phyloP scores from a whole-genome alignment of 1,140 invertebrate species.

The Drepana arcuata region DNA sequence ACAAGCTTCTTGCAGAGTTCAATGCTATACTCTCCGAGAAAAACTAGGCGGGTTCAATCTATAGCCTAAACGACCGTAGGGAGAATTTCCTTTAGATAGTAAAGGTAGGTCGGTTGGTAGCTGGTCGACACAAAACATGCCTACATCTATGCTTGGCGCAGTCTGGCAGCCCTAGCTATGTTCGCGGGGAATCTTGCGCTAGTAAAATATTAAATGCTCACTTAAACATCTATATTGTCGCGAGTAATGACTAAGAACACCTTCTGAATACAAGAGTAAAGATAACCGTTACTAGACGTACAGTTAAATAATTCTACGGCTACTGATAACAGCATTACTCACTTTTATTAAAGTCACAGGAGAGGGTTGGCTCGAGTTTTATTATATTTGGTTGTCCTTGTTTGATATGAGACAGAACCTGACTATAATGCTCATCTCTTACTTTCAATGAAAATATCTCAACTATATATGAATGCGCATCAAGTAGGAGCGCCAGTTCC shows the following conservation, averaged over 20 bases:
- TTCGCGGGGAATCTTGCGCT: slow-evolving; percentile 44
- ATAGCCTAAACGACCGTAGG: too few relatives aligned
- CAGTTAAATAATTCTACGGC: slow-evolving; percentile 12
- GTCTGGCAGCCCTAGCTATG: slow-evolving; percentile 23
- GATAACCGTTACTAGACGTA: slow-evolving; percentile 16
- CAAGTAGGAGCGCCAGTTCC: too few relatives aligned
- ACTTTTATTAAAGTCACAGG: background rate
- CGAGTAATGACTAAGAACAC: slow-evolving; percentile 55
- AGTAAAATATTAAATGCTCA: slow-evolving; percentile 56
- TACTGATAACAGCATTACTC: slow-evolving; percentile 2
- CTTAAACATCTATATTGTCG: slow-evolving; percentile 55
- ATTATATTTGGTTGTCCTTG: background rate
- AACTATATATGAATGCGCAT: background rate
- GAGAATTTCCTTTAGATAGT: too few relatives aligned
- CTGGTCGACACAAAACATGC: too few relatives aligned
- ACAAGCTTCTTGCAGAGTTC: too few relatives aligned
- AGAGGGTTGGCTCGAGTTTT: background rate
- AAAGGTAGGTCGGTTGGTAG: too few relatives aligned
- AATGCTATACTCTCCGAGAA: too few relatives aligned
- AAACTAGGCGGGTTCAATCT: too few relatives aligned
- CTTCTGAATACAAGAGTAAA: slow-evolving; percentile 54
- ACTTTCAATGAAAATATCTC: background rate
- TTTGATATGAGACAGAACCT: too few relatives aligned
- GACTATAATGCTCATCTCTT: background rate
- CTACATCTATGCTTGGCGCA: too few relatives aligned